Base-by-base conservation (phyloP, 2,113 vertebrate genomes). In the Protobothrops mucrosquamatus region DNA sequence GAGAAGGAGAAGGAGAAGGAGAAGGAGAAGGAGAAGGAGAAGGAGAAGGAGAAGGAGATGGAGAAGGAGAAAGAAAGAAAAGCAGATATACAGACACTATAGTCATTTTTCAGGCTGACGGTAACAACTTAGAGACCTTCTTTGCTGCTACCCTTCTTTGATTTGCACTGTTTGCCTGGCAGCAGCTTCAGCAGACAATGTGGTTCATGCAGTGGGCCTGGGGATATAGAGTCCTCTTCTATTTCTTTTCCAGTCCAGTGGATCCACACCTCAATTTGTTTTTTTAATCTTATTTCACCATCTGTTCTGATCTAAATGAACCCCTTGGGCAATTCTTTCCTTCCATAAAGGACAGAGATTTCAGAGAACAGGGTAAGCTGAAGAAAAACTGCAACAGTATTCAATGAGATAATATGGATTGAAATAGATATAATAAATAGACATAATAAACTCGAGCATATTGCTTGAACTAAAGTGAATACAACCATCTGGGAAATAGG, bases 321-420 rank as follows among this genome's bases (percentile, higher is more conserved):
- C 48, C n/a, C 34, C 87, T 10, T 55, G 57, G 34, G 15, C 92
- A 85, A 51, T 2, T 88, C 4, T 88, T 55, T 23, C 89, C 86
- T 93, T 29, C 12, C 90, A 91, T 54, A 54, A 92, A 92, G 89
- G 6, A 9, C n/a, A 90, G 29, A 90, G 61, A 24, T 57, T 92
- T 54, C 2, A 54, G 51, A 34, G 43, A 95, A 91, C 1, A 39
- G 24, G 20, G 20, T 8, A 94, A 54, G 0, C 22, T 89, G 74
- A 54, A 93, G 48, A 1, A 5, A 85, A 95, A 93, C 26, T 48
- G 85, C 52, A 88, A 22, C 86, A 93, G 4, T 57, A 29, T 24
- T 57, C 43, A 7, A 51, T 57, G 74, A 91, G n/a, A 89, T 48
- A 59, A 46, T 39, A 43, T n/a, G 23, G 51, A 29, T 24, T 92